Base-by-base conservation (phyloP, 2,113 vertebrate genomes). In the Cygnus atratus region DNA sequence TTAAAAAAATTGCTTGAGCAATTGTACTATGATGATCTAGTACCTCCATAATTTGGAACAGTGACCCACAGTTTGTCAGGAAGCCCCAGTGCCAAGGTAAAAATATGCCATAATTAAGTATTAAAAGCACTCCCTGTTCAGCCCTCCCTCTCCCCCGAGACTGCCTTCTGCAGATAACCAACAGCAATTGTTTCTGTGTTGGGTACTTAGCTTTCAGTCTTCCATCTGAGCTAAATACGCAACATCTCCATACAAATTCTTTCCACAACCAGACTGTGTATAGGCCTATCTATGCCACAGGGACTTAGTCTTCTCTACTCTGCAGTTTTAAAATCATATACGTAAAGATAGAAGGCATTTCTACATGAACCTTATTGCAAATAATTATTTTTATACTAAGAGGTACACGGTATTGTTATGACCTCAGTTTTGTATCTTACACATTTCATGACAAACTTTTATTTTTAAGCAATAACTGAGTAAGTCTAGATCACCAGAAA, bases 271-370 rank as follows among this genome's bases (percentile, higher is more conserved):
- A 65, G 35, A 41, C 33, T 37, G 26, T 5, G 48, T 8, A 54
- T 0, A 10, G 71, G 57, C 65, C 68, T 71, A 70, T 0, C 68
- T 71, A 70, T 0, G 0, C 41, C 76, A 84, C 39, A 90, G 80
- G 41, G 70, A 33, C 46, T 68, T 7, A 43, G 84, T 25, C 57
- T 82, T 37, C n/a, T 66, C 74, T 73, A 75, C 9, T 26, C 2
- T 0, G 39, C 8, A 33, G 37, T 55, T 78, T 75, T 63, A 50
- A 84, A 70, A 61, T 12, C 74, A 62, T 5, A 58, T 3, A 67
- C 1, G 8, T 24, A 77, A 71, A 0, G 2, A 78, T 21, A 31
- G 43, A 87, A 94, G 66, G 22, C 48, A 76, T 19, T 78, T 68
- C 88, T n/a, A 44, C 52, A 44, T 33, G 48, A 95, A 75, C 24